A percentile compares a stretch with the other conserved stretches of the same genome.
Evolutionary conservation across 1,140 invertebrate species (phyloP).

Genomic region (Zaprionus gabonicus): DNA sequence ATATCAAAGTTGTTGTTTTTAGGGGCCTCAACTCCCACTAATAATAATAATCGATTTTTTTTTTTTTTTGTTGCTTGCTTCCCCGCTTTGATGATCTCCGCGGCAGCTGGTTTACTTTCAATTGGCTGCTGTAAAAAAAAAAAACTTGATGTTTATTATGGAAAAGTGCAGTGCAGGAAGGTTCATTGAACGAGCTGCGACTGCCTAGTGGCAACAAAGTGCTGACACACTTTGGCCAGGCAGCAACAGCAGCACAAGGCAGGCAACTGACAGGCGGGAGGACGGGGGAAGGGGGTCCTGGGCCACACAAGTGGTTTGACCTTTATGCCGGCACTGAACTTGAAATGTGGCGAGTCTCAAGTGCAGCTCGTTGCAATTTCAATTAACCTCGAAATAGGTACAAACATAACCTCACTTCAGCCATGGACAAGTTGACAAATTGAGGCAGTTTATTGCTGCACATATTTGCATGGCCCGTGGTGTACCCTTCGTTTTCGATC

Average conservation of each 20-base stretch:
- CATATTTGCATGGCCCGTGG: constrained; percentile 4
- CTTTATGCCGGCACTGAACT: constrained; percentile 68
- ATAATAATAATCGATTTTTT: constrained; percentile 53
- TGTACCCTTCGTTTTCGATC: constrained; percentile 6
- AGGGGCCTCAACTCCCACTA: constrained; percentile 64
- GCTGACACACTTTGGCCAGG: constrained; percentile 77
- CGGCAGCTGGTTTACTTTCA: constrained; percentile 61
- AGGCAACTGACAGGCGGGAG: constrained; percentile 53
- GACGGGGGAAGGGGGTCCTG: constrained; percentile 11
- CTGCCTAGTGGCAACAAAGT: constrained; percentile 36
- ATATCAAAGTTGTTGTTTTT: constrained; percentile 19
- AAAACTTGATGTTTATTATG: constrained; percentile 71
- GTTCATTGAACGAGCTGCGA: constrained; percentile 65
- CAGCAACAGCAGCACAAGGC: constrained; percentile 25
- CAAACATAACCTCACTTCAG: constrained; percentile 24
- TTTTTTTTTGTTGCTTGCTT: constrained; percentile 34
- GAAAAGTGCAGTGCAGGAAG: constrained; percentile 53
- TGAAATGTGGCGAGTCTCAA: constrained; percentile 57
- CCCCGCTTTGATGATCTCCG: constrained; percentile 54
- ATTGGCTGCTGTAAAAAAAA: constrained; percentile 61
- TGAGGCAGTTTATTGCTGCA: constrained; percentile 6
- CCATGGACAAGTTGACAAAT: constrained; percentile 42
- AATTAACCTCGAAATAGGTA: constrained; percentile 47
- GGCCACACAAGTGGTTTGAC: constrained; percentile 81
- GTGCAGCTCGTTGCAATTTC: constrained; percentile 44